These are phyloP conservation scores for Cephus spinipes DNA, from an alignment of 2,888 invertebrate species.

Conservation along the genomic window DNA sequence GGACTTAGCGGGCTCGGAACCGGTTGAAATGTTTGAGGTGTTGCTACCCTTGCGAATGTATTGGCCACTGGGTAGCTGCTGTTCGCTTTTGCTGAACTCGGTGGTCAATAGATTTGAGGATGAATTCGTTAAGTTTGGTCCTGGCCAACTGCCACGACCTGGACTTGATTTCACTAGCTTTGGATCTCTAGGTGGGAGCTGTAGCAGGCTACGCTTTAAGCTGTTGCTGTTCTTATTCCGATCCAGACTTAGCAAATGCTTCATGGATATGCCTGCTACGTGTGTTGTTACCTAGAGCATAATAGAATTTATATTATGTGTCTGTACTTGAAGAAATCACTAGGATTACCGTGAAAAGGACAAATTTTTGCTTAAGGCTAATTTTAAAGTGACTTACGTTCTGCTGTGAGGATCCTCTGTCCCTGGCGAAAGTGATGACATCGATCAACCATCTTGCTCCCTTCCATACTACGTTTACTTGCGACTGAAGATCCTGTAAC, in stretches of 20 bases:
- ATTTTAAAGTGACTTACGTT: slow-evolving; percentile 40
- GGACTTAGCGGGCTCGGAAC: slow-evolving; percentile 48
- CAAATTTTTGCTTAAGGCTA: background rate
- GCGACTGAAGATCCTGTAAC: slow-evolving; percentile 86
- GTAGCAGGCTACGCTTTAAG: slow-evolving; percentile 72
- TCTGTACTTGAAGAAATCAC: background rate
- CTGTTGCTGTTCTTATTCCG: slow-evolving; percentile 58
- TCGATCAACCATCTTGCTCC: slow-evolving; percentile 96
- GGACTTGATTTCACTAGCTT: slow-evolving; percentile 82
- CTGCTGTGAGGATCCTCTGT: slow-evolving; percentile 70
- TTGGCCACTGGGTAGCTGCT: slow-evolving; percentile 70
- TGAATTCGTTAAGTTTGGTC: slow-evolving; percentile 75
- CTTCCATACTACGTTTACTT: slow-evolving; percentile 92
- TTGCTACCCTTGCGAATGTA: slow-evolving; percentile 57
- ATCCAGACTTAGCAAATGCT: slow-evolving; percentile 61
- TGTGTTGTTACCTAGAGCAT: slow-evolving; percentile 27
- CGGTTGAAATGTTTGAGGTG: slow-evolving; percentile 52
- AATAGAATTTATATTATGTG: background rate
- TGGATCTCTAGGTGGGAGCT: slow-evolving; percentile 78
- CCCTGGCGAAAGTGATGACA: slow-evolving; percentile 92
- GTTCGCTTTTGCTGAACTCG: slow-evolving; percentile 88
- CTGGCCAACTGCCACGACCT: slow-evolving; percentile 88
- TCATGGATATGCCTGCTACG: slow-evolving; percentile 59
- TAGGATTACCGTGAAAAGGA: background rate
- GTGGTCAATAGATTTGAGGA: slow-evolving; percentile 71